Percentiles rank a stretch among this genome's conserved stretches.
phyloP scores from a whole-genome alignment of 2,888 invertebrate species.

The Emmelina monodactyla region DNA sequence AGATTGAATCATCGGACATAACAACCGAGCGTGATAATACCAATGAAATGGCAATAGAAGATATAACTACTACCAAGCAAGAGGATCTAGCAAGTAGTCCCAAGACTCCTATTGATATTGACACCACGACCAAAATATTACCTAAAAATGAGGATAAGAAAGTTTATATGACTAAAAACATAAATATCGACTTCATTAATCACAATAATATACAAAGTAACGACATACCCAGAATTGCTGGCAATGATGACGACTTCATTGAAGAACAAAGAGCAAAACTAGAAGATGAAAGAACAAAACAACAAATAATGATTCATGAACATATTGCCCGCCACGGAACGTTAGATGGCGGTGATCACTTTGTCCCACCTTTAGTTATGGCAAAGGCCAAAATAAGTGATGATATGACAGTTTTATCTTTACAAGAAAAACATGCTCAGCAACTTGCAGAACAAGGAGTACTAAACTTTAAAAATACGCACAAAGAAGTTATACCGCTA shows the following conservation, averaged over 20 bases:
- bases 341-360: slow-evolving; percentile 56
- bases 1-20: slow-evolving; percentile 24
- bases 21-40: slow-evolving; percentile 33
- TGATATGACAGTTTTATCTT: slow-evolving; percentile 56
- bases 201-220: slow-evolving; percentile 45
- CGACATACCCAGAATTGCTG: slow-evolving; percentile 34
- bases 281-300: slow-evolving; percentile 44
- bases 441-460: slow-evolving; percentile 35
- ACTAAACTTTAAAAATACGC: too few species aligned
- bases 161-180: slow-evolving; percentile 25
- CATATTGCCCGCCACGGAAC: slow-evolving; percentile 50
- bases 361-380: slow-evolving; percentile 59
- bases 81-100: slow-evolving; percentile 25
- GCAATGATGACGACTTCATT: slow-evolving; percentile 27
- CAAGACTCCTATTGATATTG: slow-evolving; percentile 19
- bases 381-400: slow-evolving; percentile 57
- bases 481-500: too few species aligned
- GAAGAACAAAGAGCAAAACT: slow-evolving; percentile 37
- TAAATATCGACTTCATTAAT: slow-evolving; percentile 25
- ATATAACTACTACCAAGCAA: slow-evolving; percentile 31
- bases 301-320: slow-evolving; percentile 51
- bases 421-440: slow-evolving; percentile 57
- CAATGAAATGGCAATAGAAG: slow-evolving; percentile 31
- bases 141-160: slow-evolving; percentile 16
- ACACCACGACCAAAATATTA: slow-evolving; percentile 10